Percentiles rank a stretch among this genome's conserved stretches.
Conservation (phyloP, 2,888 invertebrate species). For the Sphaerophoria rueppellii region DNA sequence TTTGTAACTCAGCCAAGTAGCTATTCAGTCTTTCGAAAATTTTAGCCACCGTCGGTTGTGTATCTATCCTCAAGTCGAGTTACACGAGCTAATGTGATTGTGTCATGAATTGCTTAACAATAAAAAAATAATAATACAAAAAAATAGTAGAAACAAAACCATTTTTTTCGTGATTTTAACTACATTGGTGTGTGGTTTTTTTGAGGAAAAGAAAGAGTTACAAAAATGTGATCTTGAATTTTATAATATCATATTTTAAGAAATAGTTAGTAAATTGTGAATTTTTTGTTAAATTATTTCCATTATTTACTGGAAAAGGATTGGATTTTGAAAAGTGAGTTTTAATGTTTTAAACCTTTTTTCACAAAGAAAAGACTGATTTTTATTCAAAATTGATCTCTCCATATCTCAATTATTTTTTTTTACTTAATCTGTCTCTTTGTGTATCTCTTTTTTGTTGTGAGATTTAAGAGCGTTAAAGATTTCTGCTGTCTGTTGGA, state of each 20-base stretch:
- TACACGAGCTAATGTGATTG: slow-evolving; percentile 44
- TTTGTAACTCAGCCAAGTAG: slow-evolving; percentile 33
- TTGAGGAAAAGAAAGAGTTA: not conserved
- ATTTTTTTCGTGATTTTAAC: not conserved
- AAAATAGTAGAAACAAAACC: not conserved
- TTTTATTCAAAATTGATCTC: slow-evolving; percentile 17
- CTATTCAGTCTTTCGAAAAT: slow-evolving; percentile 57
- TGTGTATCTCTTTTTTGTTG: slow-evolving; percentile 33
- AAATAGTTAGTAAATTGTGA: not conserved
- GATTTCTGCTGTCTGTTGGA: slow-evolving; percentile 27
- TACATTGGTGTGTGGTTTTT: slow-evolving; percentile 5
- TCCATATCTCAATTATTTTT: not conserved
- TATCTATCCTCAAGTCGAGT: slow-evolving; percentile 6
- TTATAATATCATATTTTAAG: not conserved
- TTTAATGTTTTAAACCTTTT: slow-evolving; percentile 15
- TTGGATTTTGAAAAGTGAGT: slow-evolving; percentile 42
- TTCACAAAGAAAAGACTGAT: slow-evolving; percentile 45
- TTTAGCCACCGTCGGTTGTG: slow-evolving; percentile 66
- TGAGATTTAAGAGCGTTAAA: slow-evolving; percentile 38
- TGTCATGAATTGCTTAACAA: slow-evolving; percentile 41
- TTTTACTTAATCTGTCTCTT: not conserved
- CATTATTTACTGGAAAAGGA: not conserved
- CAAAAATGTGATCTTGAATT: slow-evolving; percentile 7
- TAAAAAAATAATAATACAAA: not conserved
- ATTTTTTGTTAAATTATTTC: not conserved